phyloP scores from a whole-genome alignment of 2,113 vertebrate genomes.

The Plecturocebus donacophilus region DNA sequence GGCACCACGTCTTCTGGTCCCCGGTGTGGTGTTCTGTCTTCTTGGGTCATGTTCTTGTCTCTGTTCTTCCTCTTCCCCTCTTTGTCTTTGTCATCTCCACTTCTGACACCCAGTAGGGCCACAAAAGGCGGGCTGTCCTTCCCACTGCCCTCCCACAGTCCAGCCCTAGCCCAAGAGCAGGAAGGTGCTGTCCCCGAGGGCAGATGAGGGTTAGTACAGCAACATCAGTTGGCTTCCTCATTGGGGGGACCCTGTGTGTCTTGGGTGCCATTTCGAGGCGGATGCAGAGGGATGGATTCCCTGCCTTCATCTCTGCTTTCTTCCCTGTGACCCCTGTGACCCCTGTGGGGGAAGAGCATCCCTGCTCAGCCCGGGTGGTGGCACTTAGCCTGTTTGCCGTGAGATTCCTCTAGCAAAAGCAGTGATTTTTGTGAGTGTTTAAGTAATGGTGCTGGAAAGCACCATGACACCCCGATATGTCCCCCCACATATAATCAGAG shows the following conservation, averaged over 20 bases:
- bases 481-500: neutral
- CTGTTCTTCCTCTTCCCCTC: neutral
- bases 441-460: neutral
- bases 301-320: neutral
- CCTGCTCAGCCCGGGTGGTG: neutral
- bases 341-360: neutral
- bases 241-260: neutral
- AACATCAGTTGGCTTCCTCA: neutral
- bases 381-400: neutral
- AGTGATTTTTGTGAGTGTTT: neutral
- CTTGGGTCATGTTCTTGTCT: neutral
- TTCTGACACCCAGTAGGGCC: neutral
- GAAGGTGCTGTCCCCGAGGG: neutral
- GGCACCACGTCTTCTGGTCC: neutral
- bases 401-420: neutral
- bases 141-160: fast-evolving
- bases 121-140: neutral
- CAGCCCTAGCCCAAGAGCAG: neutral
- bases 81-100: neutral
- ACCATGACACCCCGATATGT: no score
- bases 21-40: neutral
- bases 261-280: neutral
- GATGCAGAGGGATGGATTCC: neutral
- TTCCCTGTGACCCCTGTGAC: neutral
- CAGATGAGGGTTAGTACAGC: neutral